Percentiles rank a stretch among this genome's conserved stretches.
Conservation (phyloP, 2,797 vertebrate genomes). For the Alauda arvensis region DNA sequence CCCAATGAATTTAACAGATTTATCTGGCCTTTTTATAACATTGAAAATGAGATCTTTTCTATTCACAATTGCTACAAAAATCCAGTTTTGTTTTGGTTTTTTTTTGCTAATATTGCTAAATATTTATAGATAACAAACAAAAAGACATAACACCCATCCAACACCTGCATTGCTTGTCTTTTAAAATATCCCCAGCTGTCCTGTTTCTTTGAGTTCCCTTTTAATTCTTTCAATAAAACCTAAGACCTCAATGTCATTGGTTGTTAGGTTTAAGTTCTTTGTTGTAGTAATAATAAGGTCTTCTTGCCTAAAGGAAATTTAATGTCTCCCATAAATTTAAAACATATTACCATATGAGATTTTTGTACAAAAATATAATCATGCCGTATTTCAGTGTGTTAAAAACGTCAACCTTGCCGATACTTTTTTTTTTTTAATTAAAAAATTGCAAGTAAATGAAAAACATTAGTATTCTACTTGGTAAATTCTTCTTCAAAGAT, state of each 20-base stretch:
- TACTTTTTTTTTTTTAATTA: neutral
- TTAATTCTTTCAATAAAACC: neutral
- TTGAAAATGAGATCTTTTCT: neutral
- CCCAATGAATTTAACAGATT: neutral
- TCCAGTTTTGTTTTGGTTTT: too few relatives aligned
- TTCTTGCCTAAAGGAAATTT: neutral
- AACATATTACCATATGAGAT: neutral
- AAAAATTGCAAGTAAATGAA: neutral
- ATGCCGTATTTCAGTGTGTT: neutral
- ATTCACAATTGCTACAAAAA: neutral
- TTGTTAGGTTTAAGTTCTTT: neutral
- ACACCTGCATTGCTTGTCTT: neutral
- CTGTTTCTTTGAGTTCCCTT: neutral
- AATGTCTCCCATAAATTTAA: neutral
- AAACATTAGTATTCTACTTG: neutral
- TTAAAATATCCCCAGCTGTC: neutral
- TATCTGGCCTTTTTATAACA: neutral
- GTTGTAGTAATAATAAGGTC: neutral
- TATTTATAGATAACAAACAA: neutral
- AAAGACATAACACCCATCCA: neutral
- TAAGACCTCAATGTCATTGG: neutral
- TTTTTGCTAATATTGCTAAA: neutral
- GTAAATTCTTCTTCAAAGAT: neutral
- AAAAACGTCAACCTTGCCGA: neutral
- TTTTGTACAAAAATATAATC: neutral